Evolutionary conservation across 2,888 invertebrate genomes (phyloP).

Genomic region (Anagyrus pseudococci): DNA sequence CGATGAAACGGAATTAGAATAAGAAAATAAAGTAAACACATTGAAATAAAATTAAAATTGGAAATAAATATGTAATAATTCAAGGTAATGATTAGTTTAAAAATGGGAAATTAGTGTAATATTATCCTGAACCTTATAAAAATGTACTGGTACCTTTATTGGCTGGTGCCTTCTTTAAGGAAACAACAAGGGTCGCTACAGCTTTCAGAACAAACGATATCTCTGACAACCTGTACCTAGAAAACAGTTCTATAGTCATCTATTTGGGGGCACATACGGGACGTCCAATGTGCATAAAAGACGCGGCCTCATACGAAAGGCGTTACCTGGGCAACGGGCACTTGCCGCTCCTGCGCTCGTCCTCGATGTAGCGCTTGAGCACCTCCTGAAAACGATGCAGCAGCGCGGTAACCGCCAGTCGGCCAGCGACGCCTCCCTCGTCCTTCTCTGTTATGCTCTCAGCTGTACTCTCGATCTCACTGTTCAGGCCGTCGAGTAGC

Average conservation of each 20-base stretch:
- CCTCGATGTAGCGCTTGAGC: conserved; percentile 84
- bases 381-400: conserved; percentile 93
- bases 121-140: conserved; percentile 13
- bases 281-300: background rate
- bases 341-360: conserved; percentile 82
- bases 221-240: conserved; percentile 90
- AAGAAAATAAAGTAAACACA: too few relatives aligned
- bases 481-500: conserved; percentile 73
- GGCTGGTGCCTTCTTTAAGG: conserved; percentile 89
- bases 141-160: conserved; percentile 81
- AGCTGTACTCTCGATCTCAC: conserved; percentile 50
- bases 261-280: conserved; percentile 17
- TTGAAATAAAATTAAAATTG: too few relatives aligned
- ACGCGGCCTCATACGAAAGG: conserved; percentile 26
- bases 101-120: conserved; percentile 20
- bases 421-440: conserved; percentile 72
- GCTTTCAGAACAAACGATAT: conserved; percentile 96
- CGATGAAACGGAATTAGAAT: background rate
- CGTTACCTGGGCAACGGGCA: conserved; percentile 82
- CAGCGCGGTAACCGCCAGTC: conserved; percentile 89
- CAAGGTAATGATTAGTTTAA: background rate
- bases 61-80: too few relatives aligned
- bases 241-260: conserved; percentile 50
- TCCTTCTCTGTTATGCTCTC: conserved; percentile 55
- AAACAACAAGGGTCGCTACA: conserved; percentile 87